A percentile compares a stretch with the other conserved stretches of the same genome.
Conservation (phyloP, 2,888 invertebrate species). For the Leucoptera coffeella region DNA sequence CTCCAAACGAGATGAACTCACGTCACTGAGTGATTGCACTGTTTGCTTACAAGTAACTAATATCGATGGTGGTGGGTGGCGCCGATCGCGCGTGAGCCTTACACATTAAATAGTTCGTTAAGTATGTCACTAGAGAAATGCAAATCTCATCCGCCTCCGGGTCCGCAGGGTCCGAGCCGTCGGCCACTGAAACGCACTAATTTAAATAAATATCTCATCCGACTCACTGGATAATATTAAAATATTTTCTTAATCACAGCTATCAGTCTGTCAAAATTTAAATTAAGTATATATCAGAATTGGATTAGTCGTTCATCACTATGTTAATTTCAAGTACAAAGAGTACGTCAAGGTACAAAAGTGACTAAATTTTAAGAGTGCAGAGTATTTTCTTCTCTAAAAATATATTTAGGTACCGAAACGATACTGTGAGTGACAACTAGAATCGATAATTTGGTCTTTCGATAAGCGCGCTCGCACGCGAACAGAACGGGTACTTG, state of each 20-base stretch:
- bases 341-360: slow-evolving; percentile 45
- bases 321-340: slow-evolving; percentile 39
- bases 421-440: no score
- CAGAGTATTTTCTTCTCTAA: slow-evolving; percentile 38
- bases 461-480: no score
- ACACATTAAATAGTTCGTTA: background rate
- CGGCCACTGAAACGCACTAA: slow-evolving; percentile 46
- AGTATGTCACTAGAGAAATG: slow-evolving; percentile 4
- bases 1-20: slow-evolving; percentile 20
- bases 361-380: slow-evolving; percentile 48
- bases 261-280: slow-evolving; percentile 55
- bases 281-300: slow-evolving; percentile 53
- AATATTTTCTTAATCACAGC: slow-evolving; percentile 54
- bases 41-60: slow-evolving; percentile 2
- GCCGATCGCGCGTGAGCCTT: background rate
- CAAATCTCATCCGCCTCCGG: slow-evolving; percentile 18
- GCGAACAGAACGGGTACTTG: no score
- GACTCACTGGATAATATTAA: slow-evolving; percentile 54
- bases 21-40: slow-evolving; percentile 18
- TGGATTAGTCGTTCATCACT: slow-evolving; percentile 44
- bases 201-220: slow-evolving; percentile 47
- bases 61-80: background rate
- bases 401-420: no score
- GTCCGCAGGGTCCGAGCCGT: slow-evolving; percentile 28
- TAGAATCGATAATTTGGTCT: no score